Evolutionary conservation across 2,797 vertebrate genomes (phyloP).

Genomic region (Xenopus petersii): DNA sequence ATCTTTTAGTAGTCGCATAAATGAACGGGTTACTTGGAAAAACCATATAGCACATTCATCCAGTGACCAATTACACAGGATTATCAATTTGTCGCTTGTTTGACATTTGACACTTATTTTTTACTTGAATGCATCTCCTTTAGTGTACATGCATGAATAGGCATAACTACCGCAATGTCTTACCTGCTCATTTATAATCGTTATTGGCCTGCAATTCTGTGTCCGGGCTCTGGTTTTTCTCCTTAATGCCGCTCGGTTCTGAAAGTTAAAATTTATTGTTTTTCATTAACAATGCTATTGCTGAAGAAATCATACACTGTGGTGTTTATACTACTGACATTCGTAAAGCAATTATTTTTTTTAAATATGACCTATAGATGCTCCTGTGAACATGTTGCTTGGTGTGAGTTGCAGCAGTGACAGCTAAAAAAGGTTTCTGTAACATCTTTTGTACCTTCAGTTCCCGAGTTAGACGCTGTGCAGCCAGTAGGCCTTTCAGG

Average conservation of each 20-base stretch:
- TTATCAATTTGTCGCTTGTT: too few relatives aligned
- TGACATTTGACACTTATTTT: too few relatives aligned
- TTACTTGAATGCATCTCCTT: too few relatives aligned
- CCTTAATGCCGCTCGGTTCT: slow-evolving; percentile 23
- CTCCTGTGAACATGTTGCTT: too few relatives aligned
- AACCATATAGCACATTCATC: too few relatives aligned
- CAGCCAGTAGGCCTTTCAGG: slow-evolving; percentile 21
- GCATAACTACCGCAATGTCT: neutral
- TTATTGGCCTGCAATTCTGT: neutral
- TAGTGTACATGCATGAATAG: too few relatives aligned
- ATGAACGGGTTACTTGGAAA: too few relatives aligned
- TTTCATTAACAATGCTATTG: neutral
- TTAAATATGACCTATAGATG: neutral
- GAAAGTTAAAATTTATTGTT: neutral
- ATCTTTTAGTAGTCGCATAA: too few relatives aligned
- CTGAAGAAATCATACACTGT: neutral
- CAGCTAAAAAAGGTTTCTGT: too few relatives aligned
- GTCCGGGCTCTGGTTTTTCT: neutral
- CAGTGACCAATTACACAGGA: too few relatives aligned
- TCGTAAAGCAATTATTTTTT: too few relatives aligned
- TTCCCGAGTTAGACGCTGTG: slow-evolving; percentile 10
- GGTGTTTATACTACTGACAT: neutral
- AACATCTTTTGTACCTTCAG: slow-evolving; percentile 21
- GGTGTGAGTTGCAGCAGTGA: too few relatives aligned
- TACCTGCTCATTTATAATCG: slow-evolving; percentile 36